Percentiles rank a stretch among this genome's conserved stretches.
Conservation (phyloP, 2,888 invertebrate genomes). For the Andrena praecox region DNA sequence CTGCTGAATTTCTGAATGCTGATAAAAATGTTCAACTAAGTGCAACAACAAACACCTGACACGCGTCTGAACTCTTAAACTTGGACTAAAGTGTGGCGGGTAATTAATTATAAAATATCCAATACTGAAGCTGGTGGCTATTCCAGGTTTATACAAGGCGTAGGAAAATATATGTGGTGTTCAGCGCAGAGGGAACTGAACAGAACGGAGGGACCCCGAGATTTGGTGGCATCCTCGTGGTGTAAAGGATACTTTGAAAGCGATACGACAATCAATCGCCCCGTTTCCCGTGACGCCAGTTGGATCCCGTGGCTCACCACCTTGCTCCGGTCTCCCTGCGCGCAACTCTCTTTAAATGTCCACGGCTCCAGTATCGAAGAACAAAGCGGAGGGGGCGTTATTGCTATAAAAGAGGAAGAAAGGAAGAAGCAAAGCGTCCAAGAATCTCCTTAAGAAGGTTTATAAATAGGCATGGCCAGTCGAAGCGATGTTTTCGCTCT, state of each 20-base stretch:
- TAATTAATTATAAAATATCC: too few species aligned
- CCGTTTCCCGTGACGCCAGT: conserved; percentile 19
- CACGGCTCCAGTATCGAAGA: conserved; percentile 40
- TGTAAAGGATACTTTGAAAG: conserved; percentile 59
- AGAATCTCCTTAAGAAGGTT: conserved; percentile 66
- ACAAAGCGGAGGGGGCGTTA: conserved; percentile 31
- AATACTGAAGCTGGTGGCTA: too few species aligned
- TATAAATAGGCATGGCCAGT: conserved; percentile 65
- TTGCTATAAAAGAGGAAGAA: conserved; percentile 42
- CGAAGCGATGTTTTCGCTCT: conserved; percentile 65
- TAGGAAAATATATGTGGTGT: neutral
- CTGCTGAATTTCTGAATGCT: conserved; percentile 12
- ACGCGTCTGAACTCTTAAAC: neutral
- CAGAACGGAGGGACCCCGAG: neutral
- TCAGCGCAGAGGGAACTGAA: neutral
- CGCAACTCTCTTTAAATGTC: conserved; percentile 50
- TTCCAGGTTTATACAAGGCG: neutral
- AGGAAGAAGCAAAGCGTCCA: conserved; percentile 48
- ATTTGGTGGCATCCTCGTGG: neutral
- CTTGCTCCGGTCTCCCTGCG: conserved; percentile 26
- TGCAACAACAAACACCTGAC: neutral
- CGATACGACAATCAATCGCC: conserved; percentile 61
- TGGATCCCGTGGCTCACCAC: conserved; percentile 13
- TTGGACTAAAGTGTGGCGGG: too few species aligned
- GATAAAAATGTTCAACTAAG: neutral